Base-by-base conservation (phyloP, 2,113 vertebrate genomes). In the Pachycephala philippinensis region DNA sequence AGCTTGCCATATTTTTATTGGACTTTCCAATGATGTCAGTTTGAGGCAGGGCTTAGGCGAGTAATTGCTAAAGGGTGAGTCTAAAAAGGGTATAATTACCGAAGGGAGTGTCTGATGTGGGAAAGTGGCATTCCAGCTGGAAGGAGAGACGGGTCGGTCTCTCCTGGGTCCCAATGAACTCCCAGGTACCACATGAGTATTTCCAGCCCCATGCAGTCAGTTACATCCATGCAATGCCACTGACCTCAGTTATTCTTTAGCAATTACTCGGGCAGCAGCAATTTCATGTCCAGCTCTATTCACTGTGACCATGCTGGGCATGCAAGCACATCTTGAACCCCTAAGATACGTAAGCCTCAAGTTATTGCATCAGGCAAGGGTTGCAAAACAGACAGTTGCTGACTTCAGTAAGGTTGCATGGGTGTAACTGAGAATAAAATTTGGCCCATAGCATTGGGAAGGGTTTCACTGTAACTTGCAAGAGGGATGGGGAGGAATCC, bases 1-100 rank as follows among this genome's bases (percentile, higher is more conserved):
- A 78, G 72, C 92, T 86, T 84, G 90, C 50, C 1, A 49, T 84
- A 52, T 88, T 94, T 96, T 96, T 96, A 96, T 94, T 96, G 95
- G 93, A 78, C 83, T 96, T 97, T 64, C 80, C 95, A 95, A 39
- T 95, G 92, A 97, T 96, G 96, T 97, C 96, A 97, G 90, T 89
- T 87, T 13, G n/a, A 94, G 94, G 96, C 93, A 96, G 86, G 95
- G 90, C 70, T 93, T 95, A 89, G 72, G 85, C 11, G 0, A 92
- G 57, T 92, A 95, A 96, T 93, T 94, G 93, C 90, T 94, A 24
- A 90, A 90, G 88, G 90, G 92, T 18, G 96, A 96, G 90, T 89
- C 86, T 89, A 89, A 92, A 90, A 76, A 82, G 92, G 90, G 81
- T 95, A 8, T 96, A 96, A 97, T 96, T 93, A 96, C 70, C 24